A percentile compares a stretch with the other conserved stretches of the same genome.
phyloP scores from a whole-genome alignment of 1,140 invertebrate genomes.

The Leptopilina boulardi region DNA sequence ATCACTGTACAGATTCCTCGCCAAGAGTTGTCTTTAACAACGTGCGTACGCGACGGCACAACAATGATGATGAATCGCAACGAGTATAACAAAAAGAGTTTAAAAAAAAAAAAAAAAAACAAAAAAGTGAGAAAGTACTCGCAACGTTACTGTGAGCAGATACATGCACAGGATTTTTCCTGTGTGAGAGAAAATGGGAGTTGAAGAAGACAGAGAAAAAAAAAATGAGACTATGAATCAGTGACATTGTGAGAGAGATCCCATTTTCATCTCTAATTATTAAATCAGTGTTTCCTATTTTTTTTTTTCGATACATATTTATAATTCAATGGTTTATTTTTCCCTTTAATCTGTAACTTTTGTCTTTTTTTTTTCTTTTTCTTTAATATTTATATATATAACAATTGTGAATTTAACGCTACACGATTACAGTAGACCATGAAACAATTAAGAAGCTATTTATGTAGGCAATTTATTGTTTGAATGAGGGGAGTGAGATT shows the following conservation, averaged over 20 bases:
- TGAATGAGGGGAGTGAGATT: not conserved
- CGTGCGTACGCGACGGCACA: slow-evolving; percentile 70
- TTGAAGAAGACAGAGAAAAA: too few relatives aligned
- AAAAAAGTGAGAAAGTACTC: slow-evolving; percentile 48
- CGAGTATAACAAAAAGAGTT: slow-evolving; percentile 63
- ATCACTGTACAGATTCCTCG: slow-evolving; percentile 74
- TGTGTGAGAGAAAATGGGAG: not conserved
- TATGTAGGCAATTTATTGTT: not conserved
- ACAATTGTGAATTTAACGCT: not conserved
- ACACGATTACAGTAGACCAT: slow-evolving; percentile 36
- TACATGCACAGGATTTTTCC: slow-evolving; percentile 58
- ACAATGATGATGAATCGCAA: slow-evolving; percentile 71
- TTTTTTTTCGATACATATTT: not conserved
- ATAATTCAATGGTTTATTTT: not conserved
- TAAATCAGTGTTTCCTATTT: too few relatives aligned
- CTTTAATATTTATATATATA: not conserved
- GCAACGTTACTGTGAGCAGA: slow-evolving; percentile 55
- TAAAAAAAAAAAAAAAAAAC: slow-evolving; percentile 45
- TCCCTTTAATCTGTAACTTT: not conserved
- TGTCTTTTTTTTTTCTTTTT: not conserved
- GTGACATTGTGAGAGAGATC: slow-evolving; percentile 52
- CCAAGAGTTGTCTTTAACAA: slow-evolving; percentile 69
- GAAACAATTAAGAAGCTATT: slow-evolving; percentile 25
- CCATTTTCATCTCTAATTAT: slow-evolving; percentile 40
- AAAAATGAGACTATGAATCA: slow-evolving; percentile 37